Evolutionary conservation across 2,888 invertebrate genomes (phyloP), one percentile per base, ranked within the genome.

Genomic region (Adelognathus sp.): DNA sequence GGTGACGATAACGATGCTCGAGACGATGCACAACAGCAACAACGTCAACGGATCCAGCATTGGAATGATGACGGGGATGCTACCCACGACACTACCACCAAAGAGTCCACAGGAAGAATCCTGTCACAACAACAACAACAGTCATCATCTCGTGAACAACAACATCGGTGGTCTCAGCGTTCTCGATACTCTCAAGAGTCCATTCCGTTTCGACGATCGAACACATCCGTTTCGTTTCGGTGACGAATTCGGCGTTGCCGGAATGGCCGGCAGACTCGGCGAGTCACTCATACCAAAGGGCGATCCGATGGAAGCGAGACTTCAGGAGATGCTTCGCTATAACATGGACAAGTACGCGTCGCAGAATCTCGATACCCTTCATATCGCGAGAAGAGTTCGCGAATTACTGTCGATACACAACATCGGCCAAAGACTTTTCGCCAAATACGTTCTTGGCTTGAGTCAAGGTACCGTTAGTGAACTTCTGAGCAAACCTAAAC

Each of bases 391-490:
- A 83, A 94, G 97, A 81, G 98, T 99, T 7, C 94, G 99, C 11
- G 99, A 99, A 89, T 93, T 99, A 71, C 93, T 99, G 36, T 98
- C 98, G 80, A 97, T 98, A 84, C 98, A 99, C 93, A 99, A 99
- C 92, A 99, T 99, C 87, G 99, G 99, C 2, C 99, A 99, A 93
- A 94, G 99, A 80, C 93, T 99, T 87, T 99, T 99, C 92, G 99
- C 99, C 86, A 99, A 99, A 92, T 99, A 99, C 92, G 98, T 99
- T 61, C 95, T 99, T 85, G 99, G 99, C 0, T 93, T 98, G 80
- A 98, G 96, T 81, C 99, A 99, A 92, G 99, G 99, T 78, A 99
- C 99, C 24, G 99, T 99, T 58, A 98, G 98, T 83, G 99, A 99
- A 93, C 93, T 99, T 88, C 94, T 99, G 81, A 99, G 99, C 85